These are phyloP conservation scores for Alectoris magna DNA, from an alignment of 2,797 vertebrate species.

Conservation along the genomic window DNA sequence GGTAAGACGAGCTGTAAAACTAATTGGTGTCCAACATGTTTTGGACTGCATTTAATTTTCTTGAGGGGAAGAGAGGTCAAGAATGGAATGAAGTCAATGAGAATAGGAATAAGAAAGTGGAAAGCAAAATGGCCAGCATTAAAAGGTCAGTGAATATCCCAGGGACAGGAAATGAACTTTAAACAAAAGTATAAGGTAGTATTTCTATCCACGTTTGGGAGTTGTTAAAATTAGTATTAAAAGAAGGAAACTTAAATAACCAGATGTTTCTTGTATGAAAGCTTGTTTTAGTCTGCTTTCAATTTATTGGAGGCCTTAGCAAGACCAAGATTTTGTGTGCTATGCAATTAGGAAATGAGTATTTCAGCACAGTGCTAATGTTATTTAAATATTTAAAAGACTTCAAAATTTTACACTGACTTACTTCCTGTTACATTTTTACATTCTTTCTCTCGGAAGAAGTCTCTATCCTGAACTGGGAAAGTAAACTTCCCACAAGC, in stretches of 20 bases:
- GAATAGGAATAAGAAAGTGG: constrained; percentile 79
- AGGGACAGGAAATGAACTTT: constrained; percentile 84
- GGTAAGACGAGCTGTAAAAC: constrained; percentile 77
- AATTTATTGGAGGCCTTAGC: constrained; percentile 68
- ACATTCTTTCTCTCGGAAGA: constrained; percentile 45
- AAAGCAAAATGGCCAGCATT: constrained; percentile 76
- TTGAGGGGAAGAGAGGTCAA: constrained; percentile 83
- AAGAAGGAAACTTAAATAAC: constrained; percentile 68
- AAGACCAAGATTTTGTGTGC: constrained; percentile 41
- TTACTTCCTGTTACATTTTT: constrained; percentile 51
- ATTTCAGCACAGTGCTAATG: constrained; percentile 64
- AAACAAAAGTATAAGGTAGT: constrained; percentile 78
- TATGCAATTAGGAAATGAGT: constrained; percentile 66
- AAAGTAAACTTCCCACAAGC: constrained; percentile 6
- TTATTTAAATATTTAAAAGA: constrained; percentile 70
- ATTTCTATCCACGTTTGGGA: constrained; percentile 77
- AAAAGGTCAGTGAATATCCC: constrained; percentile 79
- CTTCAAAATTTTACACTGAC: constrained; percentile 27
- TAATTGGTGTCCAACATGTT: constrained; percentile 80
- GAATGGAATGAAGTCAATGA: constrained; percentile 86
- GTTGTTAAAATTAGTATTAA: constrained; percentile 78
- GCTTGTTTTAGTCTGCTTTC: constrained; percentile 62
- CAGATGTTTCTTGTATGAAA: constrained; percentile 72
- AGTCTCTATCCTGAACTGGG: constrained; percentile 16
- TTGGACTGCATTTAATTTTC: constrained; percentile 84